Conservation (phyloP, 2,888 invertebrate species). For the Cacoxenus indagator region DNA sequence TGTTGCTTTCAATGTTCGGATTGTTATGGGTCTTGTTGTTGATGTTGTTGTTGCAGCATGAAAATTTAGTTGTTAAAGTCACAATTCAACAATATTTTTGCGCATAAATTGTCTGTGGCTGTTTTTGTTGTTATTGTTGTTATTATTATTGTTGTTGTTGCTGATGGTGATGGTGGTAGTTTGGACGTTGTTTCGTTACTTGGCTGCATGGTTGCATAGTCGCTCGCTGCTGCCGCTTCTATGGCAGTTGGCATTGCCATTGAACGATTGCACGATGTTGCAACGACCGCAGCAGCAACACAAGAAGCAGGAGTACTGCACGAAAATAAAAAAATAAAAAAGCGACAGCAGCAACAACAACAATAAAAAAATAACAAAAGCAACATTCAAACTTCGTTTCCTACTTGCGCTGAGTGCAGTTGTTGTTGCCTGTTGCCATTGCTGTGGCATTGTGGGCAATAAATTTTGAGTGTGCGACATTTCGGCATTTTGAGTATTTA, state of each 20-base stretch:
- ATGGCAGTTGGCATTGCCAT: constrained; percentile 16
- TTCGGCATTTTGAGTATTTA: constrained; percentile 54
- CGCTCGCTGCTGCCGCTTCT: neutral
- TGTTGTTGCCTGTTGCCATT: constrained; percentile 19
- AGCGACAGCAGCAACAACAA: neutral
- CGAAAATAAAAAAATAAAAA: constrained; percentile 1
- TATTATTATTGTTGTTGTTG: constrained; percentile 1
- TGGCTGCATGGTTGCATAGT: neutral
- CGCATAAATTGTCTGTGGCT: constrained; percentile 53
- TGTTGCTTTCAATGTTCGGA: neutral
- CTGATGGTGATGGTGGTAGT: neutral
- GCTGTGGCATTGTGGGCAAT: constrained; percentile 56
- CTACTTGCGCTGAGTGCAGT: constrained; percentile 28
- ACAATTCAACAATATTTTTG: constrained; percentile 61
- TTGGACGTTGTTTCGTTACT: neutral
- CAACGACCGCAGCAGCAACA: constrained; percentile 9
- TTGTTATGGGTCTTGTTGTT: neutral
- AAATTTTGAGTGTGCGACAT: constrained; percentile 58
- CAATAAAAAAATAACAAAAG: neutral
- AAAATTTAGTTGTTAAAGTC: constrained; percentile 65
- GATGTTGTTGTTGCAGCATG: constrained; percentile 14
- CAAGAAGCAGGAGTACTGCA: neutral
- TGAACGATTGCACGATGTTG: constrained; percentile 16
- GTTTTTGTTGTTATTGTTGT: constrained; percentile 2
- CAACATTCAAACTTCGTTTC: constrained; percentile 1